Evolutionary conservation across 2,888 invertebrate species (phyloP), one percentile per base, ranked within the genome.

Genomic region (Polia nebulosa): DNA sequence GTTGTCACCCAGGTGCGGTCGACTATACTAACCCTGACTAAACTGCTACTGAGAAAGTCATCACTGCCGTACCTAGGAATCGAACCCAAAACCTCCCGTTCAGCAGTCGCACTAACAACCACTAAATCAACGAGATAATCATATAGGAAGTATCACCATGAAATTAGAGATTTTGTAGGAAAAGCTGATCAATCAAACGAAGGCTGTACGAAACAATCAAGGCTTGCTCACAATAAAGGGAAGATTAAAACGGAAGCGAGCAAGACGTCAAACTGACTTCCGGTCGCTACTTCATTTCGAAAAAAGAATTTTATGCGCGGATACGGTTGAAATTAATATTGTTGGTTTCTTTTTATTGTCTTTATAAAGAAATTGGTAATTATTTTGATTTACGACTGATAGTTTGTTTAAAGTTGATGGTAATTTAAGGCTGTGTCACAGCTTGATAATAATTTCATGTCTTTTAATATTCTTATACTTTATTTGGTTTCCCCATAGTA

Each of bases 211-310:
- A 71, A 57, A 49, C 65, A 56, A 44, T 59, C 76, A 78, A 80
- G 78, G 73, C 27, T 72, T 17, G 3, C 22, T 55, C 53, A 75
- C 71, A 77, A 82, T 74, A 67, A 76, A 74, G 64, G 75, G 80
- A 80, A 80, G 80, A 80, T 64, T 41, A 36, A 67, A 76, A 80
- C 82, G 83, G 83, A 84, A 83, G 76, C 68, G 15, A 63, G 17
- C 25, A 51, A 68, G 25, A 51, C 49, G 39, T 47, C 61, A 55
- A 58, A 62, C 17, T 39, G 55, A 70, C 57, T 83, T 83, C 83
- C 83, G 73, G 67, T 52, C 39, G 62, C 56, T 57, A 65, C 56
- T 69, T 71, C 34, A 67, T 76, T 82, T 66, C 62, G 62, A 59
- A 66, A 72, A 71, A 70, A 60, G 34, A 68, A 76, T 58, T 60